Evolutionary conservation across 2,113 vertebrate genomes (phyloP), one percentile per base, ranked within the genome.

Genomic region (Ptilorrhoa leucosticta): DNA sequence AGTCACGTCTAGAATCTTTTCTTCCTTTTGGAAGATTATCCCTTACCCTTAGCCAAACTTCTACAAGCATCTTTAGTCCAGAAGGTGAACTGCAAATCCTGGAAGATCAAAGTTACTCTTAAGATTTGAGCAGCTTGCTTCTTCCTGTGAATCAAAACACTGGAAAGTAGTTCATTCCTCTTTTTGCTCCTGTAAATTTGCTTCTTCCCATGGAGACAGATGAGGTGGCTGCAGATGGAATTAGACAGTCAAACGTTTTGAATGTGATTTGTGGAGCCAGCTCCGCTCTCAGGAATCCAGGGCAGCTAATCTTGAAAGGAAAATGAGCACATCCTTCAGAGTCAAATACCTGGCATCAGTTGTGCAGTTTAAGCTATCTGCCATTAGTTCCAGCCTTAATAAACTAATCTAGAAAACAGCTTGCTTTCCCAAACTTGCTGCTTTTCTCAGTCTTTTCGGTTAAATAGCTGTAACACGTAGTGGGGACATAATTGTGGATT

Each of bases 331-430:
- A 3, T 66, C 76, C 56, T 83, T 95, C 58, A 88, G 89, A 89
- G 61, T n/a, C 42, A 85, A 96, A 88, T 66, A 77, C 44, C 72
- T 92, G 79, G 37, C 39, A 35, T 61, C 44, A 64, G 28, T 86
- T 80, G 11, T 53, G 68, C 79, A 47, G 44, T 78, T 93, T 81
- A 92, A 92, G 79, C 64, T 89, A 63, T 81, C 1, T 1, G 45
- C 45, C 60, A 24, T 39, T 85, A 80, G 21, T 88, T 94, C 14
- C 42, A 91, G 50, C 33, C 27, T 83, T 66, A 90, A 80, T 64
- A 95, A 92, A 71, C n/a, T 64, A 64, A 94, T 77, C 58, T 81
- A 88, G 76, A 90, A 96, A 94, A 81, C 56, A 86, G 53, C 20
- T 78, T 94, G 61, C 63, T 81, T 80, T 78, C 31, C 26, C 37